A percentile compares a stretch with the other conserved stretches of the same genome.
Evolutionary conservation across 2,888 invertebrate species (phyloP).

Genomic region (Pollenia amentaria): DNA sequence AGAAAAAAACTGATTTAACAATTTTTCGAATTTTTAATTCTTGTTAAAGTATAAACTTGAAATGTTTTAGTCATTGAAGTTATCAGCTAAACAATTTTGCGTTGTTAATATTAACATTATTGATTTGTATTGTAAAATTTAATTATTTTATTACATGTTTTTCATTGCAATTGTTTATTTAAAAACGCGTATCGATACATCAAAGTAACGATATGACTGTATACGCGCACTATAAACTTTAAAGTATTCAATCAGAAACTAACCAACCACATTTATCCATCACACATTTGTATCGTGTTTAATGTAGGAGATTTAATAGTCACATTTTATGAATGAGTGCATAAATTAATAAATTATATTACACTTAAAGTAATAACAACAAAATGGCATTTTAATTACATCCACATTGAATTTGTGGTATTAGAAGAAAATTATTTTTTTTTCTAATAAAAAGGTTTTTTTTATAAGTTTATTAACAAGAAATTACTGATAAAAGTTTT

Average conservation of each 20-base stretch:
- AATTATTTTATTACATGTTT: constrained; percentile 34
- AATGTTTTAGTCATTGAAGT: background rate
- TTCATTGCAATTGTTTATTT: constrained; percentile 6
- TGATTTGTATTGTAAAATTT: background rate
- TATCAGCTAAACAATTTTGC: background rate
- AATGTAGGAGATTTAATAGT: background rate
- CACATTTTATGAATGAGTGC: constrained; percentile 50
- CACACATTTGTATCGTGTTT: constrained; percentile 50
- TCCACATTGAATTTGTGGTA: constrained; percentile 9
- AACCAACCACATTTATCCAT: constrained; percentile 14
- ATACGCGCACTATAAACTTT: background rate
- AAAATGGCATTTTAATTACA: background rate
- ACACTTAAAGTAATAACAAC: constrained; percentile 9
- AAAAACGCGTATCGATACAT: background rate
- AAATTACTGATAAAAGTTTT: constrained; percentile 19
- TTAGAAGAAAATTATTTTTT: background rate
- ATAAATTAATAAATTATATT: constrained; percentile 45
- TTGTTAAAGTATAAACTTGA: constrained; percentile 1
- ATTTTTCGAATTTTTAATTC: constrained; percentile 11
- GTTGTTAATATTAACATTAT: background rate
- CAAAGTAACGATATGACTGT: background rate
- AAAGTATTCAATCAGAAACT: background rate
- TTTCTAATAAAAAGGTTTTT: constrained; percentile 22
- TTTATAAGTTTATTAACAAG: constrained; percentile 1
- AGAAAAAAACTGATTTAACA: background rate